A percentile compares a stretch with the other conserved stretches of the same genome.
Evolutionary conservation across 2,797 vertebrate genomes (phyloP).

Genomic region (Manis crassicaudata): DNA sequence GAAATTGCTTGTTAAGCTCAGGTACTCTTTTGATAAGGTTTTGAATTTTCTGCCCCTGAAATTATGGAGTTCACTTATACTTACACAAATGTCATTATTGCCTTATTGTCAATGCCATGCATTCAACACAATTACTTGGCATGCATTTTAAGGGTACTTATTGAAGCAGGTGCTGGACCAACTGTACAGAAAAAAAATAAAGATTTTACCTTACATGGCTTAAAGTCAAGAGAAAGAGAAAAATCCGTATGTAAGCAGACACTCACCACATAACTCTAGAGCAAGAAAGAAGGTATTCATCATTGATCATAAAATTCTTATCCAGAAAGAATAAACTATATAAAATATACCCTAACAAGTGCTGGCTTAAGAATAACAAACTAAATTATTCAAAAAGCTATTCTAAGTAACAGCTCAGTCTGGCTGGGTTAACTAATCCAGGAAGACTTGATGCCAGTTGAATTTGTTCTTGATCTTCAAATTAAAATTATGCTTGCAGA

Average conservation of each 20-base stretch:
- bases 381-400: not conserved
- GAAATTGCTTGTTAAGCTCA: not conserved
- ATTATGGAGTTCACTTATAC: not conserved
- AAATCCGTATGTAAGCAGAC: not conserved
- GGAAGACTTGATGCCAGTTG: not conserved
- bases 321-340: not conserved
- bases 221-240: not conserved
- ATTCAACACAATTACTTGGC: not conserved
- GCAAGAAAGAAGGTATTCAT: not conserved
- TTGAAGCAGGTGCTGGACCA: not conserved
- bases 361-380: not conserved
- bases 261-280: not conserved
- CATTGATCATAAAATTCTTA: not conserved
- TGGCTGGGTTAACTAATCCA: not conserved
- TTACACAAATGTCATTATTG: not conserved
- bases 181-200: not conserved
- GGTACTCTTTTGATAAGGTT: not conserved
- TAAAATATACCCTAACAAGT: not conserved
- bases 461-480: not conserved
- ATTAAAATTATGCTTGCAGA: not conserved
- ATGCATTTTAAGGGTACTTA: not conserved
- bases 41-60: not conserved
- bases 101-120: not conserved
- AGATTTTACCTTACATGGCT: not conserved
- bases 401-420: too few relatives aligned